Evolutionary conservation across 2,797 vertebrate species (phyloP), one percentile per base, ranked within the genome.

Genomic region (Microctenopoma lineatum): DNA sequence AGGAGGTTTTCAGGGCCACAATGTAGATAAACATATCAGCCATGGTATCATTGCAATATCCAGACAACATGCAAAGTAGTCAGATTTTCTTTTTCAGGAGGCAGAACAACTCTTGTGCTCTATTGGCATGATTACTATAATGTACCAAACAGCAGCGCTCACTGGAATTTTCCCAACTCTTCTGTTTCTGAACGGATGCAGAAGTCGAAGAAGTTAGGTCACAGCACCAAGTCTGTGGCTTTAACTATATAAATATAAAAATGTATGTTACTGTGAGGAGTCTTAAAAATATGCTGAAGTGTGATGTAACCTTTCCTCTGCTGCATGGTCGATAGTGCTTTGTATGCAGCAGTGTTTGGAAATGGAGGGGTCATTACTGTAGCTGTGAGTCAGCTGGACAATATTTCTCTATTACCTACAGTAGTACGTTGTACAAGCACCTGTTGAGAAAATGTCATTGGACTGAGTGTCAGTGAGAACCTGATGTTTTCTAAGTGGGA

Each of bases 271-370:
- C 39, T 32, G 16, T 29, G 9, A 25, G 21, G 34, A 45, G 38
- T 65, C 42, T 50, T 21, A 25, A 27, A 27, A 45, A 15, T 15
- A 16, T 26, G 34, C 25, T 26, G 34, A 41, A 27, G 46, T 29
- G 55, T 4, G 18, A 7, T 5, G 12, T n/a, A 32, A 38, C 29
- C 5, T 50, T 56, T 34, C 18, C 2, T 44, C 52, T 6, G 29
- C 21, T 47, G 10, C 56, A 32, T 51, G 6, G 27, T 71, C 34
- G 48, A 39, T 25, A 26, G 10, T 16, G 9, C 14, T 9, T 27
- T 34, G 21, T 46, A 34, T 47, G 65, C 48, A 41, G 58, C 48
- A 26, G 48, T 32, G n/a, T 70, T 39, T 48, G 32, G 67, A 74
- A 67, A 38, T 38, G 47, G 46, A 61, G 54, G 32, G 56, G 46